These are phyloP conservation scores for Barbus barbus DNA, from an alignment of 2,113 vertebrate genomes.

Conservation along the genomic window DNA sequence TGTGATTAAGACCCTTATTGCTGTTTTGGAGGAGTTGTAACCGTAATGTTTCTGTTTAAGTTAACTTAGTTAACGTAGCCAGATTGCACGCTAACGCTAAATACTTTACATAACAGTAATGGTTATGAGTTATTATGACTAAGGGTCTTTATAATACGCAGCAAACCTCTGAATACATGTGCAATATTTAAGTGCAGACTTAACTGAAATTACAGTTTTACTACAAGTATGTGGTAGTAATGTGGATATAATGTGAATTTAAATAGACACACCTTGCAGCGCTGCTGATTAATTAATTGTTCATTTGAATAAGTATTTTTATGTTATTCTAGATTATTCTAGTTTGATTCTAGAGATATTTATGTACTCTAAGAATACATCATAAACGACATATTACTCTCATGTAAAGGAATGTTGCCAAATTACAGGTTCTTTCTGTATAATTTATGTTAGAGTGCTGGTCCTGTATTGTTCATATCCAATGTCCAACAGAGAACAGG, in stretches of 20 bases:
- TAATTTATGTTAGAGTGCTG: neutral
- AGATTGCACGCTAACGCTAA: neutral
- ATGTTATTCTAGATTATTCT: no score
- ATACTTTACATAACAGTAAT: neutral
- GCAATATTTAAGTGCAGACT: neutral
- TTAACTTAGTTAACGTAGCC: no score
- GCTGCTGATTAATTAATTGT: neutral
- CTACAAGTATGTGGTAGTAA: neutral
- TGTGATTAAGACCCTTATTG: neutral
- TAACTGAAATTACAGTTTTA: neutral
- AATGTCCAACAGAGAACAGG: slow-evolving; percentile 26
- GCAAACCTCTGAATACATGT: neutral
- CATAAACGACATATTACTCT: neutral
- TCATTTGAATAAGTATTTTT: no score
- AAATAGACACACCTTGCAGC: neutral
- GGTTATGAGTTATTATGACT: neutral
- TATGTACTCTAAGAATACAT: neutral
- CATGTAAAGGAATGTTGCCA: neutral
- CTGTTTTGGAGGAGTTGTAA: slow-evolving; percentile 22
- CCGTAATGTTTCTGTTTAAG: neutral
- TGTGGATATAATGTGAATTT: no score
- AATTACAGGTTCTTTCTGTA: neutral
- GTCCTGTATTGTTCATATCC: slow-evolving; percentile 25
- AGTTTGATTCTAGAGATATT: no score
- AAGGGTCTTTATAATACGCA: neutral